Evolutionary conservation across 2,888 invertebrate genomes (phyloP), one percentile per base, ranked within the genome.

Genomic region (Crematogaster levior): DNA sequence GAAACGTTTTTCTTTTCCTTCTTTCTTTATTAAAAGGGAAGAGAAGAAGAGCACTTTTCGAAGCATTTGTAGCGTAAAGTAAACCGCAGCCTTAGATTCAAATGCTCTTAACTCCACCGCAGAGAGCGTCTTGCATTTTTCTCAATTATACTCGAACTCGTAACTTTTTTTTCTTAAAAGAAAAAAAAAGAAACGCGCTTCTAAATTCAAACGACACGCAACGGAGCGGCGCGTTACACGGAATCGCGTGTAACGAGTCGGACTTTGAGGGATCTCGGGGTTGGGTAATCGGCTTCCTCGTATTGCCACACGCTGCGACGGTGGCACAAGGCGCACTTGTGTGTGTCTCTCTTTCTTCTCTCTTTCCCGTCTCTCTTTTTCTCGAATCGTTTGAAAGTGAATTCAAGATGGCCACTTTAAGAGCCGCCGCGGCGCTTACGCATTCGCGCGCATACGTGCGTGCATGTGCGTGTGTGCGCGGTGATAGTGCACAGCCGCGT

Each of bases 261-360:
- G 77, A 65, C 72, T 85, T 80, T 53, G 83, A 91, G 84, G 85
- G 86, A 90, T 88, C 87, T 84, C 74, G 85, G 56, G 89, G 89
- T 93, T 93, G 93, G 90, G 92, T 91, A 93, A 93, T 93, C 91
- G 91, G 93, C 90, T 93, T 93, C 93, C 93, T 93, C 87, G 92
- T 93, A 92, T 93, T 93, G 90, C 92, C 85, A 89, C 91, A 92
- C 82, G 84, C 80, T 84, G 77, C 81, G 84, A 74, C 85, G 75
- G 77, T 79, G 85, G 84, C 87, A 88, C 73, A 77, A 63, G 75
- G 65, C 75, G 75, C 73, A 51, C 60, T 40, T 77, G 72, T 80
- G 53, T 72, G 53, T 43, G 66, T 75, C 82, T 81, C 81, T 77
- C 48, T 79, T 77, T 79, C 63, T 72, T 51, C 40, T 80, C 79